Base-by-base conservation (phyloP, 1,140 invertebrate genomes). In the Drosophila neocordata region DNA sequence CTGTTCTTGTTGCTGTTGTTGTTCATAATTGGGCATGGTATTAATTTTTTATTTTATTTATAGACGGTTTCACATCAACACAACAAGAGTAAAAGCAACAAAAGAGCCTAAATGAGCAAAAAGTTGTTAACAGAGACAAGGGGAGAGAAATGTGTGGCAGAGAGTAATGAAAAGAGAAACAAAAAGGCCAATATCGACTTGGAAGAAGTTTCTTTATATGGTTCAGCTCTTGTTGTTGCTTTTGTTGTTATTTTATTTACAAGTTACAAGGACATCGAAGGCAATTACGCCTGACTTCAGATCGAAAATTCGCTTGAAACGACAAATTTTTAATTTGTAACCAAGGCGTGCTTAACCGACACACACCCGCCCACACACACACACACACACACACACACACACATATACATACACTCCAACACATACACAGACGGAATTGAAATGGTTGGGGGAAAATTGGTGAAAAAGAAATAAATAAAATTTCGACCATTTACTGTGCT, bases 291-390 rank as follows among this genome's bases (percentile, higher is more conserved):
- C 57, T 76, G 72, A 76, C 65, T 74, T 74, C 56, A 74, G 71
- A 63, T 63, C 65, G 71, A 58, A 48, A 73, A 81, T 75, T 78
- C 79, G 82, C 78, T 77, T 69, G 78, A 77, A 71, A 81, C 67
- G 82, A 87, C 82, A 85, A 81, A 81, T 85, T 87, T 85, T 87
- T 85, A 87, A 85, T 85, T 85, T 85, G 82, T 87, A 69, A 66
- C 65, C 78, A 60, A 60, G 59, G 68, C 68, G 65, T 69, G 72
- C 65, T 61, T 64, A 80, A 70, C 80, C 52, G 31, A 56, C 68
- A 67, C 52, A 62, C 18, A 61, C 51, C n/a, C 48, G 38, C 68
- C 35, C 18, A 24, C 31, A 41, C 44, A 27, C n/a, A 51, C 31
- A 9, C 13, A 15, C 22, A 4, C 12, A 24, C 27, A 34, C 24